These are phyloP conservation scores for Gambusia yucatana DNA, from an alignment of 2,797 vertebrate species.

Conservation along the genomic window DNA sequence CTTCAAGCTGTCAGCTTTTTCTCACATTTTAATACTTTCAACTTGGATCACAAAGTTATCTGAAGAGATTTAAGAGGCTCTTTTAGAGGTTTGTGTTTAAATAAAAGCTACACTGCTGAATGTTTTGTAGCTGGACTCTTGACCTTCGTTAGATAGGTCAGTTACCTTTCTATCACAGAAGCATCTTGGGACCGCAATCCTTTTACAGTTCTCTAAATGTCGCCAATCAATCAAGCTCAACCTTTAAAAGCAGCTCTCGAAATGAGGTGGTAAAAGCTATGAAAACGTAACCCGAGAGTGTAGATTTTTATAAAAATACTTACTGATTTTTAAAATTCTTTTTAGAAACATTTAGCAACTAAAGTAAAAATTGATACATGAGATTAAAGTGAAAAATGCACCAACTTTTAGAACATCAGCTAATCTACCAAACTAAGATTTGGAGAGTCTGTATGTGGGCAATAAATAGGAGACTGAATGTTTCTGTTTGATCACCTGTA, in stretches of 20 bases:
- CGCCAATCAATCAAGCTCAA: neutral
- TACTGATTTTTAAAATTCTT: neutral
- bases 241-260: neutral
- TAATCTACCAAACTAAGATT: neutral
- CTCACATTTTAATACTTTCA: neutral
- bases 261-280: neutral
- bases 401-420: constrained; percentile 1
- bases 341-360: neutral
- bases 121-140: constrained; percentile 44
- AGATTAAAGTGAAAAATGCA: neutral
- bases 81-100: constrained; percentile 46
- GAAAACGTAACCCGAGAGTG: neutral
- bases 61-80: constrained; percentile 7
- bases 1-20: neutral
- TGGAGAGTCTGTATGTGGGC: neutral
- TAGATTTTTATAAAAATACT: neutral
- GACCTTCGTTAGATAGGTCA: too few relatives aligned
- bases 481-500: constrained; percentile 76
- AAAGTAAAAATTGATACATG: neutral
- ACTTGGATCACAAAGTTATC: constrained; percentile 5
- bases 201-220: neutral
- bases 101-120: constrained; percentile 45
- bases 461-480: neutral
- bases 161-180: neutral
- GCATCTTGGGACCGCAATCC: neutral